Evolutionary conservation across 1,140 invertebrate species (phyloP), one percentile per base, ranked within the genome.

Genomic region (Diorhabda carinulata): DNA sequence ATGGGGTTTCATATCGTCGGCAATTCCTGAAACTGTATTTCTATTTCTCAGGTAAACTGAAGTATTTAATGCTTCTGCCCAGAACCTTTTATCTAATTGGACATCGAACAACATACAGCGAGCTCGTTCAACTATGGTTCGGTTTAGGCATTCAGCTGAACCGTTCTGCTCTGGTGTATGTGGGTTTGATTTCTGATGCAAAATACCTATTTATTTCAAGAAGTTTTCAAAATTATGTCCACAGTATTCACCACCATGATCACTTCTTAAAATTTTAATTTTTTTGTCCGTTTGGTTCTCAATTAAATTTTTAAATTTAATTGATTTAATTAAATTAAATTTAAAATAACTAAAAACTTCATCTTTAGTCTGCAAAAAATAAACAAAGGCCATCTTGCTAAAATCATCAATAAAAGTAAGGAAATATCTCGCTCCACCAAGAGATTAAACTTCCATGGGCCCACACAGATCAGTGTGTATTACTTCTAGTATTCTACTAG

Each of bases 111-210:
- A 9, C 44, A 62, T 7, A 7, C 67, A 69, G 43, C 77, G 59
- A 10, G 73, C 71, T 61, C 71, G 76, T 61, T 79, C 79, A 47
- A 76, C 59, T 5, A 80, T 67, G 40, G 79, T 79, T 61, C 79
- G 44, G 57, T 79, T 80, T n/a, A 57, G 44, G 58, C 78, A 56
- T 59, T 83, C 81, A 59, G 77, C 73, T 6, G 80, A 70, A 9
- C 80, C 82, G 76, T 84, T 84, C 70, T 82, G 79, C 64, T 83
- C 69, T 52, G 81, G 82, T n/a, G 78, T 78, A 66, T 84, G 81
- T 4, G 73, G 63, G 2, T 77, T 74, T 3, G 82, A 80, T 8
- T 64, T 69, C 66, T 83, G 76, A 72, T 81, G 80, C 63, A 71
- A 69, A 43, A 82, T 82, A 4, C 80, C 80, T 67, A 64, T 57